Percentiles rank a stretch among this genome's conserved stretches.
These are phyloP conservation scores for Hydractinia echinata DNA, from an alignment of 30 jellyfish, hydroid and myxozoan genomes.

Conservation along the genomic window DNA sequence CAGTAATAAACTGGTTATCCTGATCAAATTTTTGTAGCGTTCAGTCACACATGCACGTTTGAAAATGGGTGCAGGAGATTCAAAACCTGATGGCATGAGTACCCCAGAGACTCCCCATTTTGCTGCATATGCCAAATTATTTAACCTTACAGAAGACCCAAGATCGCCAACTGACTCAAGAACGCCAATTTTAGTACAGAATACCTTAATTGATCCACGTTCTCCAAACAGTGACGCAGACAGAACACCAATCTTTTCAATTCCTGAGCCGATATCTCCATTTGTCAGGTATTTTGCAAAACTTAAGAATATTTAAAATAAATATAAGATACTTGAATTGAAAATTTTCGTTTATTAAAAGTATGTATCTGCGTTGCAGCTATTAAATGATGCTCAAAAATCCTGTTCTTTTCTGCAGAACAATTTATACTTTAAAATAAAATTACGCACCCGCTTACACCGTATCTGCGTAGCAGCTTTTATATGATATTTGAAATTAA, in stretches of 20 bases:
- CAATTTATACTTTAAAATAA: no score
- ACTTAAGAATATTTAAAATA: neutral
- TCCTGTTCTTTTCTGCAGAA: no score
- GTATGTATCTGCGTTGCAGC: no score
- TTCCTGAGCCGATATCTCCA: constrained; percentile 65
- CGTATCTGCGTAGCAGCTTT: no score
- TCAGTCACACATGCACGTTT: neutral
- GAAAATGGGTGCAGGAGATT: constrained; percentile 75
- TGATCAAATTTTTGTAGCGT: no score
- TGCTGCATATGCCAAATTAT: constrained; percentile 53
- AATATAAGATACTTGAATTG: no score
- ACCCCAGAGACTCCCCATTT: constrained; percentile 81
- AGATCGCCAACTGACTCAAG: constrained; percentile 56
- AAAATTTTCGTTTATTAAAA: no score
- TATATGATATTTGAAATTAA: no score
- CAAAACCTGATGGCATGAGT: constrained; percentile 29
- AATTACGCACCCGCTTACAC: no score
- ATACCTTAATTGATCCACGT: constrained; percentile 64
- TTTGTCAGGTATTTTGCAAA: constrained; percentile 5
- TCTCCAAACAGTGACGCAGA: constrained; percentile 54
- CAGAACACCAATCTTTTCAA: constrained; percentile 73
- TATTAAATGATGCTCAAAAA: no score
- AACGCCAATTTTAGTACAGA: constrained; percentile 47
- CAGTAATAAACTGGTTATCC: no score
- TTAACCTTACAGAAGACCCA: constrained; percentile 56